Evolutionary conservation across 2,113 vertebrate species (phyloP).

Genomic region (Poeciliopsis occidentalis): DNA sequence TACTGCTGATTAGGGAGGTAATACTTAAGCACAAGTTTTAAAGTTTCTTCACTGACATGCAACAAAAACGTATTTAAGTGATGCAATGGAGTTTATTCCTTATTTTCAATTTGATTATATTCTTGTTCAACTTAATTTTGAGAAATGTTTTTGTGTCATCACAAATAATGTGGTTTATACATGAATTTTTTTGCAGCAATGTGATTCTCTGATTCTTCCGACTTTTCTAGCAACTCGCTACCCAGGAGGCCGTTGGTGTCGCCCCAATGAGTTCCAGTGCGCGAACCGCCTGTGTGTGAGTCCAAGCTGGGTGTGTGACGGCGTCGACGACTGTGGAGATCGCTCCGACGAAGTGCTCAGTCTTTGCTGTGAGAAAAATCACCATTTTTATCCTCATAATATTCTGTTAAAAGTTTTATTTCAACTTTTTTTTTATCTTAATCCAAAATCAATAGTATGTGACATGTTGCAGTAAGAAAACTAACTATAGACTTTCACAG

Average conservation of each 20-base stretch:
- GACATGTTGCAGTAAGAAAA: neutral
- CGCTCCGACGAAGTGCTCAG: slow-evolving; percentile 88
- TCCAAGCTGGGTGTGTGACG: slow-evolving; percentile 87
- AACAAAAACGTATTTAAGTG: neutral
- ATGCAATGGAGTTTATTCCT: neutral
- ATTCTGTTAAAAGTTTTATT: neutral
- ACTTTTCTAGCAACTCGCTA: slow-evolving; percentile 83
- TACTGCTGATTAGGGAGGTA: no score
- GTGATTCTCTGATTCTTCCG: neutral
- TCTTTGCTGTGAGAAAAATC: slow-evolving; percentile 85
- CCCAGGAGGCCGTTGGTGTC: slow-evolving; percentile 90
- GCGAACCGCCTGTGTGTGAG: slow-evolving; percentile 87
- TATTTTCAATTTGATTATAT: neutral
- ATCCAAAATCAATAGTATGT: neutral
- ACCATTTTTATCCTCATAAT: neutral
- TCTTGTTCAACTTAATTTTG: neutral
- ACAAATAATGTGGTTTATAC: neutral
- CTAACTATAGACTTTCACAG: neutral
- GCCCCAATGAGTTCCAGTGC: slow-evolving; percentile 84
- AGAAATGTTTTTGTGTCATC: neutral
- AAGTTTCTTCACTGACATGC: neutral
- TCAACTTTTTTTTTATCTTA: neutral
- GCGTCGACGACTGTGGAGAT: slow-evolving; percentile 89
- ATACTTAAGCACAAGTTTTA: neutral
- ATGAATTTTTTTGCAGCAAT: neutral